Base-by-base conservation (phyloP, 2,888 invertebrate genomes). In the Cheilosia urbana region DNA sequence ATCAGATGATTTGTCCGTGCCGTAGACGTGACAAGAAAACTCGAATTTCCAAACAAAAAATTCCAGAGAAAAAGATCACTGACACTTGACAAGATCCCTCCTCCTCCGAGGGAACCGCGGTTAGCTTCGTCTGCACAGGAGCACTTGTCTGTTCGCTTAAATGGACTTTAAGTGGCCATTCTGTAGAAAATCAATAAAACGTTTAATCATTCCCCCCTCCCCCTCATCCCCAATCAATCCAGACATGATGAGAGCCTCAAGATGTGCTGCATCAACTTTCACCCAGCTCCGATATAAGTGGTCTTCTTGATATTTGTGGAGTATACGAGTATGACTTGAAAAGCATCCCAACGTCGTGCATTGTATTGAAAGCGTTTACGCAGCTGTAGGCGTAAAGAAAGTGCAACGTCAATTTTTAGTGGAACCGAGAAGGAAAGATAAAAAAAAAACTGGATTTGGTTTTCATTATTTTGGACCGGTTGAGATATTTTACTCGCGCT, bases 241-340 rank as follows among this genome's bases (percentile, higher is more conserved):
- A 66, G 42, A 34, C 37, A 77, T 69, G 62, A 57, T 24, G 49
- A 40, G 49, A 47, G 37, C 17, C 7, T 45, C 66, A 51, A 75
- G 62, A 75, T 49, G 27, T 27, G 68, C 47, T 53, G 30, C 72
- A 72, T 66, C 49, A 60, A 83, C 82, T 83, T 83, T 83, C 82
- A 78, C 82, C 72, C 49, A 42, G 11, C 21, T 66, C 65, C 40
- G 7, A 21, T 19, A 27, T 49, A 21, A 49, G 49, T 13, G 45
- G 58, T 21, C 47, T 45, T n/a, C 17, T 57, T 37, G 45, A 71
- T 37, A 58, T 58, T 47, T 47, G 42, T 21, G 19, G 17, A 53
- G 62, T 73, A 53, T 30, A 69, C 71, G 34, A 45, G 40, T 49
- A 69, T 76, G 34, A 45, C 47, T 49, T 42, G 47, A 21, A 55